These are phyloP conservation scores for Ariolimax columbianus DNA, from an alignment of 2,888 invertebrate genomes.

Conservation along the genomic window DNA sequence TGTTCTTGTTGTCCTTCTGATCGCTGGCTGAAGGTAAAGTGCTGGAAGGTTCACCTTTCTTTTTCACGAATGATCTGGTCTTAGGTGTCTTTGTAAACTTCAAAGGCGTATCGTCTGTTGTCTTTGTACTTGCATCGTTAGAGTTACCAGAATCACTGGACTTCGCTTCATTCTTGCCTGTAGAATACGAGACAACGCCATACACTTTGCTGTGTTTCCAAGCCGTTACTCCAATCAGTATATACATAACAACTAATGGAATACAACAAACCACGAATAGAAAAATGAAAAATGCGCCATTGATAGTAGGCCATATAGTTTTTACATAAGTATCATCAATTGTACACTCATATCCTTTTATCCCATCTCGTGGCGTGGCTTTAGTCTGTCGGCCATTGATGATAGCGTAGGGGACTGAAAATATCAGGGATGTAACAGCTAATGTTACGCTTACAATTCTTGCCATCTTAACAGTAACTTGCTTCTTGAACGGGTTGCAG, in stretches of 20 bases:
- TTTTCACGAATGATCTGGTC: slow-evolving; percentile 32
- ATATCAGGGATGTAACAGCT: background rate
- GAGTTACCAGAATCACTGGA: background rate
- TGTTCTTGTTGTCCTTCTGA: background rate
- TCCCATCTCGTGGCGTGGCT: background rate
- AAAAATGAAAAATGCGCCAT: slow-evolving; percentile 35
- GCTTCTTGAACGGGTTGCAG: slow-evolving; percentile 31
- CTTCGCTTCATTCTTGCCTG: background rate
- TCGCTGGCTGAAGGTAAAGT: background rate
- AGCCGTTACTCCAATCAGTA: slow-evolving; percentile 34
- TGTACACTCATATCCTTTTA: slow-evolving; percentile 35
- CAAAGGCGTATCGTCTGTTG: background rate
- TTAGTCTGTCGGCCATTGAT: slow-evolving; percentile 44
- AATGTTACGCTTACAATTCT: slow-evolving; percentile 14
- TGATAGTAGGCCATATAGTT: slow-evolving; percentile 38
- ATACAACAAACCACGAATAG: slow-evolving; percentile 29
- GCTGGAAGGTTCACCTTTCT: background rate
- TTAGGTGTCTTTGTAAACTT: background rate
- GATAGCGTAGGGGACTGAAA: slow-evolving; percentile 41
- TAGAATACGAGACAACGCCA: background rate
- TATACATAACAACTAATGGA: slow-evolving; percentile 41
- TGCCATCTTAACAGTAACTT: background rate
- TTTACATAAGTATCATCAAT: slow-evolving; percentile 35
- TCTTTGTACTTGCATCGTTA: background rate
- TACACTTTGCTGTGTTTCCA: slow-evolving; percentile 28